Evolutionary conservation across 2,888 invertebrate genomes (phyloP).

Genomic region (Parelbella ahira): DNA sequence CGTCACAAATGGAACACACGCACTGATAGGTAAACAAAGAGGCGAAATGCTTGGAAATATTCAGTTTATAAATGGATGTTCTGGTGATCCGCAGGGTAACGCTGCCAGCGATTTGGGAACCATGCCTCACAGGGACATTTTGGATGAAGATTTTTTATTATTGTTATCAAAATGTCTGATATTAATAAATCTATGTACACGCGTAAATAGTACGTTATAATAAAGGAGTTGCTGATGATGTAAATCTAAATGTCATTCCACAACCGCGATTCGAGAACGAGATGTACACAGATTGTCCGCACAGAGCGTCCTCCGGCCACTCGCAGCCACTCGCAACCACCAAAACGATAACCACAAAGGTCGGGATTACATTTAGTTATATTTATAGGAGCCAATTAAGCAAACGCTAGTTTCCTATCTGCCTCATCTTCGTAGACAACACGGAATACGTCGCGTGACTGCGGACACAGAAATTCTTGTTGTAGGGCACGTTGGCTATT

Average conservation of each 20-base stretch:
- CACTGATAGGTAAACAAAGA: no score
- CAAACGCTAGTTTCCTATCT: constrained; percentile 37
- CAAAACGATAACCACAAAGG: constrained; percentile 19
- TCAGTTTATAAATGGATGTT: no score
- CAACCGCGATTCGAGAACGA: no score
- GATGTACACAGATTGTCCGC: constrained; percentile 19
- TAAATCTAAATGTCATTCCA: constrained; percentile 21
- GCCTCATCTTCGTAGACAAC: constrained; percentile 52
- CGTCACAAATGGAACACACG: no score
- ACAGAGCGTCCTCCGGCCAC: constrained; percentile 19
- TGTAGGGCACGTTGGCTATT: constrained; percentile 49
- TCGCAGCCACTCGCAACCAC: constrained; percentile 19
- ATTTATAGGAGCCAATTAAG: constrained; percentile 41
- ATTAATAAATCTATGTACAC: no score
- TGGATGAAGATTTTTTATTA: no score
- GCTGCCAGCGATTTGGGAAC: no score
- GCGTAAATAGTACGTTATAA: no score
- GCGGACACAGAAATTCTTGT: constrained; percentile 55
- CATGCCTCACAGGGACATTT: no score
- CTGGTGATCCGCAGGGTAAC: no score
- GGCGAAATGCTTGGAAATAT: no score
- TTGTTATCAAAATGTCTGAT: no score
- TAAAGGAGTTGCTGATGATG: constrained; percentile 11
- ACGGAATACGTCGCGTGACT: constrained; percentile 62
- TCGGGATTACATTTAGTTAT: constrained; percentile 34